Percentiles rank a stretch among this genome's conserved stretches.
Conservation (phyloP, 2,113 vertebrate species). For the Pampusana beccarii region DNA sequence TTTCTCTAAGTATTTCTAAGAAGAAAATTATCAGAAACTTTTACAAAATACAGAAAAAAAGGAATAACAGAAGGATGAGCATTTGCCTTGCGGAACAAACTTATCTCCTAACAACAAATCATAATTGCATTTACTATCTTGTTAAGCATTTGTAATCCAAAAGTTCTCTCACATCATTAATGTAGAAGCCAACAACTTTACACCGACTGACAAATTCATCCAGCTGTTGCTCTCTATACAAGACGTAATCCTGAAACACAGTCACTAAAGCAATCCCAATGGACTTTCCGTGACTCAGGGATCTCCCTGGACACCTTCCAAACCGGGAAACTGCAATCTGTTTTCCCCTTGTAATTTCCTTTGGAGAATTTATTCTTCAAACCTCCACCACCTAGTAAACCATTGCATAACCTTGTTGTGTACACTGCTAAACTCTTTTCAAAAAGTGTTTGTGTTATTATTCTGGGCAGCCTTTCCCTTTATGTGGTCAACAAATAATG, state of each 20-base stretch:
- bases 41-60: background rate
- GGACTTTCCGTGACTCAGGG: constrained; percentile 53
- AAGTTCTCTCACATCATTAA: background rate
- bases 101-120: background rate
- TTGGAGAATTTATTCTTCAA: constrained; percentile 17
- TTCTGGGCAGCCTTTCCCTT: background rate
- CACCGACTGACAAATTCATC: background rate
- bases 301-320: constrained; percentile 53
- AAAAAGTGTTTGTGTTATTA: background rate
- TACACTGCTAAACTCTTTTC: background rate
- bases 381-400: constrained; percentile 30
- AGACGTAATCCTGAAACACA: constrained; percentile 36
- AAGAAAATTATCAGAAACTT: background rate
- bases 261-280: constrained; percentile 24
- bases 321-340: background rate
- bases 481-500: background rate
- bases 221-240: constrained; percentile 30
- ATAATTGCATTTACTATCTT: background rate
- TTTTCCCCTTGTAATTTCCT: constrained; percentile 28
- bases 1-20: background rate
- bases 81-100: background rate
- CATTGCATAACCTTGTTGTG: background rate
- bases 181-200: constrained; percentile 10
- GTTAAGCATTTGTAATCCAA: background rate
- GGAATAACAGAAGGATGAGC: background rate